Percentiles rank a stretch among this genome's conserved stretches.
phyloP scores from a whole-genome alignment of 2,797 vertebrate species.

The Hyperoplus lanceolatus region DNA sequence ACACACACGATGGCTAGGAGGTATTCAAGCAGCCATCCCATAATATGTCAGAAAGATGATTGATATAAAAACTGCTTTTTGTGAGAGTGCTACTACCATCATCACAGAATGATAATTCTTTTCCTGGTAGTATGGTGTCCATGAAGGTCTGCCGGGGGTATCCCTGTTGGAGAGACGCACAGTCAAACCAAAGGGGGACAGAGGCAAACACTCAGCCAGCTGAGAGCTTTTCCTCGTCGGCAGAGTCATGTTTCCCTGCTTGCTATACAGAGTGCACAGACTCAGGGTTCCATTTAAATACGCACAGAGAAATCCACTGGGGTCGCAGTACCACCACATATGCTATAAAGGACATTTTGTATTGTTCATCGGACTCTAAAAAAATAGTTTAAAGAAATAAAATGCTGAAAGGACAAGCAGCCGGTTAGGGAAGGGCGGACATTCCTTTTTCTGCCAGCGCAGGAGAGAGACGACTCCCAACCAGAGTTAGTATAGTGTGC shows the following conservation, averaged over 20 bases:
- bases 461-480: slow-evolving; percentile 30
- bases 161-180: slow-evolving; percentile 3
- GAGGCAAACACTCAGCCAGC: slow-evolving; percentile 82
- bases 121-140: slow-evolving; percentile 36
- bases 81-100: slow-evolving; percentile 30
- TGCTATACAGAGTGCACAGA: slow-evolving; percentile 40
- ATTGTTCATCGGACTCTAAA: slow-evolving; percentile 73
- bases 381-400: slow-evolving; percentile 78
- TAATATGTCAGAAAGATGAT: slow-evolving; percentile 66
- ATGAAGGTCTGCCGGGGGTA: slow-evolving; percentile 19
- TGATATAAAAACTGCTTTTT: slow-evolving; percentile 68
- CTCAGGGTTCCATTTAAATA: slow-evolving; percentile 19
- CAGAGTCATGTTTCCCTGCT: slow-evolving; percentile 49
- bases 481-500: slow-evolving; percentile 25
- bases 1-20: slow-evolving; percentile 27
- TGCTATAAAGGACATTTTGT: slow-evolving; percentile 44
- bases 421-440: slow-evolving; percentile 50
- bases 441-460: slow-evolving; percentile 39
- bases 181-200: slow-evolving; percentile 33
- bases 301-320: slow-evolving; percentile 31
- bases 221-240: slow-evolving; percentile 76
- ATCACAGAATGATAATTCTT: slow-evolving; percentile 63
- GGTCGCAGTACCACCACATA: slow-evolving; percentile 55
- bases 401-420: slow-evolving; percentile 69
- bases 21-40: slow-evolving; percentile 39